A percentile compares a stretch with the other conserved stretches of the same genome.
Evolutionary conservation across 2,113 vertebrate genomes (phyloP).

Genomic region (Austrofundulus limnaeus): DNA sequence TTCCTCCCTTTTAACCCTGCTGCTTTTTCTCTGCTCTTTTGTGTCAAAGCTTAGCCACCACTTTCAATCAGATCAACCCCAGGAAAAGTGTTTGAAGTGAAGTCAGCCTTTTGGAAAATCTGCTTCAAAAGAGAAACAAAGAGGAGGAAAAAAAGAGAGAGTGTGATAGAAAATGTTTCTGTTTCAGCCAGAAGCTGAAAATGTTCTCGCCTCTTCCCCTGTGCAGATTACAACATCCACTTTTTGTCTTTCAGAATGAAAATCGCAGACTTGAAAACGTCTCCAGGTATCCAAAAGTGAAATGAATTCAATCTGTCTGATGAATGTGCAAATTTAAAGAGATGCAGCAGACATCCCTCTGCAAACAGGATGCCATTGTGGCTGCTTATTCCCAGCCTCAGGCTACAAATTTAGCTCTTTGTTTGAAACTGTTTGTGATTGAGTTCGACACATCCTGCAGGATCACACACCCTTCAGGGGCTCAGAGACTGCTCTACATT

Average conservation of each 20-base stretch:
- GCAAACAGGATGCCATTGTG: conserved; percentile 9
- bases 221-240: conserved; percentile 79
- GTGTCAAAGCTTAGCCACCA: too few relatives aligned
- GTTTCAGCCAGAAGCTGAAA: neutral
- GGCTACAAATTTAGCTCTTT: conserved; percentile 12
- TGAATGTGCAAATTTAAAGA: conserved; percentile 28
- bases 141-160: too few relatives aligned
- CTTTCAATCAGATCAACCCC: too few relatives aligned
- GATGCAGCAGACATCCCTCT: conserved; percentile 14
- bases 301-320: conserved; percentile 35
- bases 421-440: conserved; percentile 16
- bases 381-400: conserved; percentile 11
- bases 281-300: conserved; percentile 85
- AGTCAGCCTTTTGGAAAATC: too few relatives aligned
- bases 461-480: conserved; percentile 14
- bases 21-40: too few relatives aligned
- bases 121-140: neutral
- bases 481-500: too few relatives aligned
- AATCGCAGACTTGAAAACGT: conserved; percentile 90
- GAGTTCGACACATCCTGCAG: conserved; percentile 20
- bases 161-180: too few relatives aligned
- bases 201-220: conserved; percentile 49
- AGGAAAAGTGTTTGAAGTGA: too few relatives aligned
- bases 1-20: neutral
- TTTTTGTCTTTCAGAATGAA: conserved; percentile 99